Base-by-base conservation (phyloP, 2,888 invertebrate genomes). In the Platycnemis pennipes region DNA sequence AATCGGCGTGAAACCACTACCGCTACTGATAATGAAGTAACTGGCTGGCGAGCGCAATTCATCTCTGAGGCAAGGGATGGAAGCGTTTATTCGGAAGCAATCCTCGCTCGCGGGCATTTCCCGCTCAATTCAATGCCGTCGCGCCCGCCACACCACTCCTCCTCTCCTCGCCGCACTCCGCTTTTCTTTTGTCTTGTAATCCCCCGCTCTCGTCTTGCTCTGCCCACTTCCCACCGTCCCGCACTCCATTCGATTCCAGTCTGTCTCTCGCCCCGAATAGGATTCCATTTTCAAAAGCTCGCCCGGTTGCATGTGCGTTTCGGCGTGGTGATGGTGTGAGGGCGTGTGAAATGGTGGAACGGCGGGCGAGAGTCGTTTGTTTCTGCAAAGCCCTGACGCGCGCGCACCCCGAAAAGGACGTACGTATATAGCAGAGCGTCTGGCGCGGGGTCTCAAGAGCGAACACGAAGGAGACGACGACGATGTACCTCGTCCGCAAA, bases 221-320 rank as follows among this genome's bases (percentile, higher is more conserved):
- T 37, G 37, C 77, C 77, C 77, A 77, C 77, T 77, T 63, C 77
- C 37, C 77, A n/a, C n/a, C n/a, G n/a, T 31, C 77, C 77, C 77
- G 37, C 77, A 22, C 13, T 16, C 31, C 16, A 77, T 77, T 77
- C 77, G 77, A 77, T 77, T 37, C 77, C 77, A 11, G 77, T 16
- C 77, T 77, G 77, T 31, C 77, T 77, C 77, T 8, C 37, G 8
- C 22, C 7, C 77, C 37, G 37, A 77, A 37, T 77, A 77, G 77
- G 77, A 77, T 77, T 77, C 37, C 31, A 13, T 37, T 77, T 77
- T 77, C 77, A 77, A 37, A 37, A 77, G 37, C 31, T 31, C 19
- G 77, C 31, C 77, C 13, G 49, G 3, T n/a, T 49, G 63, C 22
- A 22, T 63, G 63, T 22, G 63, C 63, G 19, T 63, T 13, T 63